Percentiles rank a stretch among this genome's conserved stretches.
phyloP scores from a whole-genome alignment of 2,113 vertebrate species.

The Halcyon malimbica region DNA sequence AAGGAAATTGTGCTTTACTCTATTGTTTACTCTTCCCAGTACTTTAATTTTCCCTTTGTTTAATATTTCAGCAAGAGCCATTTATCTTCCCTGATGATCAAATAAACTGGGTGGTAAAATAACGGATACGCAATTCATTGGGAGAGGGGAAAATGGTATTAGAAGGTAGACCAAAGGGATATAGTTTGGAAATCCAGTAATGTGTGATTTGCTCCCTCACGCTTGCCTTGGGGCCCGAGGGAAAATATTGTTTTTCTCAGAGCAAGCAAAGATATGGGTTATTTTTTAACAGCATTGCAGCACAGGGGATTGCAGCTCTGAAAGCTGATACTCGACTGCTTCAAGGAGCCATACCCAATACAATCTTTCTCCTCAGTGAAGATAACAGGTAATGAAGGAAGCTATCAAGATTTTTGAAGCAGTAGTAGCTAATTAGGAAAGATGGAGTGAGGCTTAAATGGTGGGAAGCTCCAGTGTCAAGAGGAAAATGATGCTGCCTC shows the following conservation, averaged over 20 bases:
- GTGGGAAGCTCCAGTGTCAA: neutral
- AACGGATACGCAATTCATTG: constrained; percentile 31
- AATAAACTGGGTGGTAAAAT: constrained; percentile 68
- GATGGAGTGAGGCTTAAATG: neutral
- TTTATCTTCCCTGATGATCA: constrained; percentile 73
- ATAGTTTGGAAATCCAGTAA: neutral
- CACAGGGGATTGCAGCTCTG: neutral
- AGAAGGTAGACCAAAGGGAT: neutral
- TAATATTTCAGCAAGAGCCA: constrained; percentile 71
- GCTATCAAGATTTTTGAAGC: neutral
- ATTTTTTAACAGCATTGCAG: neutral
- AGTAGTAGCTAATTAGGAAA: neutral
- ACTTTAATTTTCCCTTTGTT: constrained; percentile 68
- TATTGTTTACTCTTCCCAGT: constrained; percentile 51
- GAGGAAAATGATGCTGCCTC: neutral
- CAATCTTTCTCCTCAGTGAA: neutral
- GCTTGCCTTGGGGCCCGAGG: neutral
- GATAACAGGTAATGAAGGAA: neutral
- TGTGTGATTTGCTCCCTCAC: constrained; percentile 38
- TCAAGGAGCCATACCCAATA: neutral
- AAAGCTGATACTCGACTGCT: neutral
- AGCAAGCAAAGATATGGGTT: neutral
- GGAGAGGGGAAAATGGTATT: neutral
- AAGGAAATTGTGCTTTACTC: constrained; percentile 55
- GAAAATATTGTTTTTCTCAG: constrained; percentile 36